These are phyloP conservation scores for Peromyscus californicus DNA, from an alignment of 2,113 vertebrate genomes.

Conservation along the genomic window DNA sequence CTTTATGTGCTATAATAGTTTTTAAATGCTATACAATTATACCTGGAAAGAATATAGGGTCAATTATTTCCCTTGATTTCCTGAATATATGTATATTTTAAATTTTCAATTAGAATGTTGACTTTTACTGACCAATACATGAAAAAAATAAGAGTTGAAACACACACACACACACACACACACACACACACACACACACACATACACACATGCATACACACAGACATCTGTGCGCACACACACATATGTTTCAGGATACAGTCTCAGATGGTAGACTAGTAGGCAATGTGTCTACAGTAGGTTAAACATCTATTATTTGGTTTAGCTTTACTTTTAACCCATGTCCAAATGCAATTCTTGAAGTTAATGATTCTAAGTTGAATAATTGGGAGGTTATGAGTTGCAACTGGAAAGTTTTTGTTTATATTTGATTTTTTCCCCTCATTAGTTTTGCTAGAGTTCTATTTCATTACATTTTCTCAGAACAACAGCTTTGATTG, in stretches of 20 bases:
- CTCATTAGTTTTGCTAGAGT: neutral
- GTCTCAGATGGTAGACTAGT: neutral
- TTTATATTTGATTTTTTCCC: neutral
- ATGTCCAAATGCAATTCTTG: neutral
- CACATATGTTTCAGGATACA: neutral
- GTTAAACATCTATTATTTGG: neutral
- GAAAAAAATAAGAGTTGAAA: neutral
- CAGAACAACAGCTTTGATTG: slow-evolving; percentile 15
- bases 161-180: neutral
- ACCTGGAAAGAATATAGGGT: neutral
- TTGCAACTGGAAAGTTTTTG: neutral
- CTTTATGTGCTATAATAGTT: neutral
- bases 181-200: no score
- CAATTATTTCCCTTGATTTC: slow-evolving; percentile 28
- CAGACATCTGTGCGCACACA: neutral
- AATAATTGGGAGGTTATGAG: neutral
- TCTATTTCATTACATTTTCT: neutral
- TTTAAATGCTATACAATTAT: slow-evolving; percentile 38
- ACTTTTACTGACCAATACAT: neutral
- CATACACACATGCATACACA: neutral
- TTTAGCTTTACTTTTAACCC: slow-evolving; percentile 26
- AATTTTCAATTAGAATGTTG: slow-evolving; percentile 29
- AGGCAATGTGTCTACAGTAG: neutral
- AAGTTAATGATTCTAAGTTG: neutral
- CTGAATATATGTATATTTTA: neutral